phyloP scores from a whole-genome alignment of 1,140 invertebrate species.

The Aricia agestis region DNA sequence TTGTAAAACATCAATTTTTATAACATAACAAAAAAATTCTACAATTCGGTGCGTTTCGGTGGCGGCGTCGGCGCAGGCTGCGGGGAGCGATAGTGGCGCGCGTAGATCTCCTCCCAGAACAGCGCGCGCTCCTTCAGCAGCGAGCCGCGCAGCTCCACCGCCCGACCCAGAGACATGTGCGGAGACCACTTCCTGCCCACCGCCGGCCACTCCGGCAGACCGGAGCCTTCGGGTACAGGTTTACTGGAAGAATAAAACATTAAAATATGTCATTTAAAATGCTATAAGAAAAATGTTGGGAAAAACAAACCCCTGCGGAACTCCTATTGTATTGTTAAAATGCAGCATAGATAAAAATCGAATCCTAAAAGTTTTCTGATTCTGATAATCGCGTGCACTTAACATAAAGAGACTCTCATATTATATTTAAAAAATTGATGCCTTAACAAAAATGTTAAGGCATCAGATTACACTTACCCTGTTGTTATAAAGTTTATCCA shows the following conservation, averaged over 20 bases:
- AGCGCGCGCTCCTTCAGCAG: constrained; percentile 19
- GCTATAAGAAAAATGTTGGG: too few species aligned
- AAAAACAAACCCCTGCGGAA: too few species aligned
- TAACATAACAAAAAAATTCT: constrained; percentile 10
- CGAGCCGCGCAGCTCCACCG: constrained; percentile 16
- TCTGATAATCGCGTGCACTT: too few species aligned
- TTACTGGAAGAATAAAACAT: constrained; percentile 28
- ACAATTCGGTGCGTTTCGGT: constrained; percentile 3
- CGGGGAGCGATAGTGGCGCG: constrained; percentile 18
- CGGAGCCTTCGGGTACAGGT: constrained; percentile 32
- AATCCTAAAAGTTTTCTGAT: too few species aligned
- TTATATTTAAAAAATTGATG: constrained; percentile 25
- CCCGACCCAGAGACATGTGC: constrained; percentile 20
- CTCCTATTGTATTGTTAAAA: too few species aligned
- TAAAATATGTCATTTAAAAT: too few species aligned
- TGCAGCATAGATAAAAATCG: too few species aligned
- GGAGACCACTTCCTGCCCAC: constrained; percentile 11
- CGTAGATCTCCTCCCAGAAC: constrained; percentile 27
- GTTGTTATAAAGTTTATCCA: constrained; percentile 46
- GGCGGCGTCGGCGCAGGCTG: constrained; percentile 14
- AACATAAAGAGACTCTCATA: too few species aligned
- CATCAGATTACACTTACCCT: constrained; percentile 32
- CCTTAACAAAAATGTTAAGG: background rate
- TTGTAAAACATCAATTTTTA: background rate
- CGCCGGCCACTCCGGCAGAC: constrained; percentile 21